Conservation (phyloP, 2,797 vertebrate species). For the Spinus pinus region DNA sequence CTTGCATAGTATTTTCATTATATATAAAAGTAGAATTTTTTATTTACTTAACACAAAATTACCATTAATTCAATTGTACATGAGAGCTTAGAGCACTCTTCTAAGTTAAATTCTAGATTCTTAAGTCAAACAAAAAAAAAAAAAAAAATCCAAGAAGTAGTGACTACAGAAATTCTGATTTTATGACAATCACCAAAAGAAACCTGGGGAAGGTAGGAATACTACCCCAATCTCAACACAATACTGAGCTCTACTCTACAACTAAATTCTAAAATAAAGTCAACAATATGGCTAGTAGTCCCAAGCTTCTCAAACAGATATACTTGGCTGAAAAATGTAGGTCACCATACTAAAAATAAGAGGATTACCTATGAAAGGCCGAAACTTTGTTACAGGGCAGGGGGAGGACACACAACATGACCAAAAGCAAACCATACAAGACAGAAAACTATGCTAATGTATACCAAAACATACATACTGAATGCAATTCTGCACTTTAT, state of each 20-base stretch:
- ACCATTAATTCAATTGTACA: background rate
- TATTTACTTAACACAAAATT: background rate
- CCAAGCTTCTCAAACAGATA: background rate
- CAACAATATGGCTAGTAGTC: background rate
- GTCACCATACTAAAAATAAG: slow-evolving; percentile 12
- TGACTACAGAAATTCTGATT: background rate
- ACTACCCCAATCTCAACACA: background rate
- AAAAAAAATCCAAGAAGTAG: background rate
- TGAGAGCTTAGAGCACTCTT: background rate
- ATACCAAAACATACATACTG: background rate
- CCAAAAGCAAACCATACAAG: background rate
- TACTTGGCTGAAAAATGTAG: background rate
- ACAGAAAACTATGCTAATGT: background rate
- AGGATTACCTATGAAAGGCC: background rate
- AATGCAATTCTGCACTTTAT: background rate
- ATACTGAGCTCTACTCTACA: background rate
- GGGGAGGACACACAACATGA: fast-evolving
- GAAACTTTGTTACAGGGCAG: background rate
- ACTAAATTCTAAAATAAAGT: slow-evolving; percentile 2
- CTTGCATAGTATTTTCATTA: background rate
- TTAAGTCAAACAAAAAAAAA: background rate
- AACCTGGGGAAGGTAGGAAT: background rate
- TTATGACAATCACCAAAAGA: background rate
- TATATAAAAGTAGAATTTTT: background rate
- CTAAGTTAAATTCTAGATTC: background rate